phyloP scores from a whole-genome alignment of 2,797 vertebrate species.

The Champsocephalus gunnari region DNA sequence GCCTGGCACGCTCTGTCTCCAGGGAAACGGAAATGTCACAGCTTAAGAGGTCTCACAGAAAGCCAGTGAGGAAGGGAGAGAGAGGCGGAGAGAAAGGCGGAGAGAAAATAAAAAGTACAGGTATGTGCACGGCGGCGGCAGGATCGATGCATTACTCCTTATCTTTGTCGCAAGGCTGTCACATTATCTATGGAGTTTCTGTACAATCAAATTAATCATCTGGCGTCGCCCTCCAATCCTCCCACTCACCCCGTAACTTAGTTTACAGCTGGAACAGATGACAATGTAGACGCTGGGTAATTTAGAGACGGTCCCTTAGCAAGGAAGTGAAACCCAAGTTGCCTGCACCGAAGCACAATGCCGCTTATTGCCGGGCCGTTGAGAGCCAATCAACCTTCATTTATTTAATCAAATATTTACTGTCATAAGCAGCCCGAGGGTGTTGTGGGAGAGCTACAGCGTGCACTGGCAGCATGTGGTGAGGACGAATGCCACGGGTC shows the following conservation, averaged over 20 bases:
- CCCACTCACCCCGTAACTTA: slow-evolving; percentile 67
- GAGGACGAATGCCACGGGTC: slow-evolving; percentile 74
- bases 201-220: slow-evolving; percentile 76
- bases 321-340: slow-evolving; percentile 56
- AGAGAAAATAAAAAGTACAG: slow-evolving; percentile 58
- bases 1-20: slow-evolving; percentile 89
- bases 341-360: slow-evolving; percentile 47
- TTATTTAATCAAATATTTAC: slow-evolving; percentile 83
- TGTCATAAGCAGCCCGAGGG: slow-evolving; percentile 70
- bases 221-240: slow-evolving; percentile 57
- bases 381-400: slow-evolving; percentile 77
- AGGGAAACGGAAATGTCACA: slow-evolving; percentile 90
- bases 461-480: slow-evolving; percentile 58
- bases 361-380: slow-evolving; percentile 49
- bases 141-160: slow-evolving; percentile 69
- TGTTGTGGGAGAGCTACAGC: slow-evolving; percentile 54
- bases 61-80: slow-evolving; percentile 65
- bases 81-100: slow-evolving; percentile 41
- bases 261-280: slow-evolving; percentile 71
- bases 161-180: slow-evolving; percentile 67
- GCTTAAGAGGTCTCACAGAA: slow-evolving; percentile 85
- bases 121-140: slow-evolving; percentile 62
- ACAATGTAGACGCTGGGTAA: slow-evolving; percentile 59
- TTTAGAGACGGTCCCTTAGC: slow-evolving; percentile 67
- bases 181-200: slow-evolving; percentile 71